A percentile compares a stretch with the other conserved stretches of the same genome.
phyloP scores from a whole-genome alignment of 2,888 invertebrate species.

The Lysandra bellargus region DNA sequence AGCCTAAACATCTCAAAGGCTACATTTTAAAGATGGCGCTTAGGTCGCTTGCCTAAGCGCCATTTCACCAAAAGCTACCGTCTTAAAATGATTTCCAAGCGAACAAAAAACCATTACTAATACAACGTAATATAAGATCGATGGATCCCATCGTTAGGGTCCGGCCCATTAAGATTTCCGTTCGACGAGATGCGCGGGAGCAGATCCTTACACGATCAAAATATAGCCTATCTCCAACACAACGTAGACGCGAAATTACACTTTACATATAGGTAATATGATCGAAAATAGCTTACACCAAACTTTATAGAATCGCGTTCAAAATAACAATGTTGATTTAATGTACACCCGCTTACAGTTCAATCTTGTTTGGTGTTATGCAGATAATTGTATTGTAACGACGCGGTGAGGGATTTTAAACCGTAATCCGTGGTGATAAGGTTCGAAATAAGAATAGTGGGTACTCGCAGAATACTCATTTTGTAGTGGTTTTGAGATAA shows the following conservation, averaged over 20 bases:
- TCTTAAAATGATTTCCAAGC: slow-evolving; percentile 27
- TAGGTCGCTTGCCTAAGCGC: neutral
- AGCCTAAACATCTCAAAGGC: neutral
- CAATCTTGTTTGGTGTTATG: slow-evolving; percentile 47
- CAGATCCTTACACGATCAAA: slow-evolving; percentile 46
- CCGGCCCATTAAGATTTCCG: slow-evolving; percentile 80
- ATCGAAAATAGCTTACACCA: slow-evolving; percentile 11
- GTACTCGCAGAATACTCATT: slow-evolving; percentile 66
- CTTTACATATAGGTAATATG: slow-evolving; percentile 31
- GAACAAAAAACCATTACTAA: slow-evolving; percentile 45
- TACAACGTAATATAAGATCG: slow-evolving; percentile 62
- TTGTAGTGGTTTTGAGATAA: slow-evolving; percentile 77
- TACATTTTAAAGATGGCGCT: neutral
- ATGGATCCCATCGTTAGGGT: slow-evolving; percentile 76
- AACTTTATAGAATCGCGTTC: slow-evolving; percentile 34
- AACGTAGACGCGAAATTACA: slow-evolving; percentile 41
- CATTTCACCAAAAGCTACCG: slow-evolving; percentile 4
- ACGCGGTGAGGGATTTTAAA: slow-evolving; percentile 37
- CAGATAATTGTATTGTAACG: slow-evolving; percentile 45
- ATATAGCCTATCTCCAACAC: slow-evolving; percentile 46
- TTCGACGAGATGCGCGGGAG: slow-evolving; percentile 72
- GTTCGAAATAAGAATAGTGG: slow-evolving; percentile 41
- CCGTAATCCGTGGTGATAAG: slow-evolving; percentile 37
- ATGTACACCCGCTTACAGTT: slow-evolving; percentile 46
- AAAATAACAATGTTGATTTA: slow-evolving; percentile 44